Evolutionary conservation across 2,888 invertebrate genomes (phyloP), one percentile per base, ranked within the genome.

Genomic region (Phanerotoma sp.): DNA sequence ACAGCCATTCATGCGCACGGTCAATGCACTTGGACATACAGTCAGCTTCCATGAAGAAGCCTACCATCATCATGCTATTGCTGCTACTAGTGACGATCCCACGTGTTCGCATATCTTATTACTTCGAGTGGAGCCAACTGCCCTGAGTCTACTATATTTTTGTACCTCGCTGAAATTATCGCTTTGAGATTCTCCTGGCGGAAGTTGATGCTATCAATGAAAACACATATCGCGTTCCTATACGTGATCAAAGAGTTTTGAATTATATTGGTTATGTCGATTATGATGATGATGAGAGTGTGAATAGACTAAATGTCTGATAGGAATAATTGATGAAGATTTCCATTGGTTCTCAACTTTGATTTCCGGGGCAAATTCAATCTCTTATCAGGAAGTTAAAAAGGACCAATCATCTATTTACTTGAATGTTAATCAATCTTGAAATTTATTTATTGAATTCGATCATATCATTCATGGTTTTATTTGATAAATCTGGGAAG

Each of bases 11-110:
- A 42, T 25, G 22, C 16, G 44, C 11, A 44, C 51, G 51, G 51
- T 44, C 51, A 42, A 51, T 51, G 51, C 51, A 51, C 51, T 44
- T 33, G 22, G 25, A 51, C 51, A 51, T 13, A 20, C 20, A 10
- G 15, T n/a, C n/a, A n/a, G 20, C 18, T 40, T n/a, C 42, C 42
- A 42, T 46, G 32, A 32, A n/a, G n/a, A n/a, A 9, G 9, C 25
- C 25, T 25, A 25, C 25, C 25, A 25, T 25, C 25, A 25, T 25
- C 18, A 16, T 13, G 16, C 30, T 45, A 11, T 18, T 44, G 44
- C 16, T 44, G 10, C 10, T 15, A 16, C 41, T 16, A 44, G 13
- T 44, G 30, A 44, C 11, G 44, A 44, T 28, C 18, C 10, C 25
- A 42, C 20, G 20, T 20, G 21, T 21, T 20, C 32, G 33, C 33